These are phyloP conservation scores for Plectrocnemia conspersa DNA, from an alignment of 1,140 invertebrate genomes.

Conservation along the genomic window DNA sequence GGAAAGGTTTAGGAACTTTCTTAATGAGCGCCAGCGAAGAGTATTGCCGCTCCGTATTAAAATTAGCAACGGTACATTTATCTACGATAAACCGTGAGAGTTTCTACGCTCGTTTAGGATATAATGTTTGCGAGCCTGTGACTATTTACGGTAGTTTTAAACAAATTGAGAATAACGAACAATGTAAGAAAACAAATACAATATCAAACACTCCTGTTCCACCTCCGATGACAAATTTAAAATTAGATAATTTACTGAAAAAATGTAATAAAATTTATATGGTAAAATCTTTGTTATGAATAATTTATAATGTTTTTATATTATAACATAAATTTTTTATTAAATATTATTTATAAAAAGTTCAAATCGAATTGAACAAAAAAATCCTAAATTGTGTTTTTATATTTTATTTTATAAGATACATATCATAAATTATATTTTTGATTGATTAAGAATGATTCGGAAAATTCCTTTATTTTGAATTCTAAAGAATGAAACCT, in stretches of 20 bases:
- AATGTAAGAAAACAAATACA: conserved; percentile 22
- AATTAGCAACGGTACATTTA: conserved; percentile 62
- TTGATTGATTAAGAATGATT: no score
- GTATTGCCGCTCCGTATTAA: conserved; percentile 58
- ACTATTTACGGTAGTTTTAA: conserved; percentile 55
- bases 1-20: conserved; percentile 67
- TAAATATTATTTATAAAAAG: no score
- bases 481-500: no score
- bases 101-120: conserved; percentile 74
- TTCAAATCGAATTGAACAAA: conserved; percentile 4
- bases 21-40: conserved; percentile 66
- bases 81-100: conserved; percentile 71
- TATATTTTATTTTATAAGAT: no score
- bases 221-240: conserved; percentile 22
- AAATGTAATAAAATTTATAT: conserved; percentile 32
- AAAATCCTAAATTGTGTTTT: no score
- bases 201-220: conserved; percentile 27
- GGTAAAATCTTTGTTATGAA: conserved; percentile 31
- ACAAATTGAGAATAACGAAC: conserved; percentile 5
- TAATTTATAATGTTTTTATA: no score
- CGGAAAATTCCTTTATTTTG: no score
- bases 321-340: conserved; percentile 12
- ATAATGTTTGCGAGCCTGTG: conserved; percentile 62
- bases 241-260: not conserved
- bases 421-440: no score